Evolutionary conservation across 23 tunicate species (phyloP).

Genomic region (Clavelina lepadiformis): DNA sequence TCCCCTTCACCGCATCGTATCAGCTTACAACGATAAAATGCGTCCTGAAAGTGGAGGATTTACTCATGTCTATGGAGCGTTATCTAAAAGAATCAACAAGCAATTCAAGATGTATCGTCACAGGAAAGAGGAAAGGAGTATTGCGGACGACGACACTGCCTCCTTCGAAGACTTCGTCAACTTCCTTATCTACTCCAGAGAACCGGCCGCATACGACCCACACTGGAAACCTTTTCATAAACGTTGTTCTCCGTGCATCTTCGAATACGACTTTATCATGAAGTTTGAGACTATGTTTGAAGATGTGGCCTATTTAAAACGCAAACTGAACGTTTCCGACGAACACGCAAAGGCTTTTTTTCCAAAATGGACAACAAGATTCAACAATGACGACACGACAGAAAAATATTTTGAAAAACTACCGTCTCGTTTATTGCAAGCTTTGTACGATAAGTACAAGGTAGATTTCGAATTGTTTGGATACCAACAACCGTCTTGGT

Average conservation of each 20-base stretch:
- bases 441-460: constrained; percentile 5
- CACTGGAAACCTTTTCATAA: constrained; percentile 3
- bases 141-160: constrained; percentile 3
- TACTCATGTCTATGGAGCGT: constrained; percentile 4
- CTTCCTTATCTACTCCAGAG: constrained; percentile 2
- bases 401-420: background rate
- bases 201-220: background rate
- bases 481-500: background rate
- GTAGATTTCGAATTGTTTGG: constrained; percentile 15
- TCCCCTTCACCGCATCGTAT: constrained; percentile 23
- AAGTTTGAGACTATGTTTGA: constrained; percentile 18
- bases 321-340: background rate
- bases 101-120: background rate
- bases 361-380: background rate
- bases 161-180: constrained; percentile 26
- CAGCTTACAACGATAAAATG: constrained; percentile 30
- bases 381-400: background rate
- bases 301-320: constrained; percentile 5
- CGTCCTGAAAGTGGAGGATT: background rate
- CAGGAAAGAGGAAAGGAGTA: background rate
- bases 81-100: constrained; percentile 11
- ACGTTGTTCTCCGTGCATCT: background rate
- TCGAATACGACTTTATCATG: constrained; percentile 4
- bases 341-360: constrained; percentile 10
- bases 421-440: background rate